Base-by-base conservation (phyloP, 2,113 vertebrate species). In the Lontra canadensis region DNA sequence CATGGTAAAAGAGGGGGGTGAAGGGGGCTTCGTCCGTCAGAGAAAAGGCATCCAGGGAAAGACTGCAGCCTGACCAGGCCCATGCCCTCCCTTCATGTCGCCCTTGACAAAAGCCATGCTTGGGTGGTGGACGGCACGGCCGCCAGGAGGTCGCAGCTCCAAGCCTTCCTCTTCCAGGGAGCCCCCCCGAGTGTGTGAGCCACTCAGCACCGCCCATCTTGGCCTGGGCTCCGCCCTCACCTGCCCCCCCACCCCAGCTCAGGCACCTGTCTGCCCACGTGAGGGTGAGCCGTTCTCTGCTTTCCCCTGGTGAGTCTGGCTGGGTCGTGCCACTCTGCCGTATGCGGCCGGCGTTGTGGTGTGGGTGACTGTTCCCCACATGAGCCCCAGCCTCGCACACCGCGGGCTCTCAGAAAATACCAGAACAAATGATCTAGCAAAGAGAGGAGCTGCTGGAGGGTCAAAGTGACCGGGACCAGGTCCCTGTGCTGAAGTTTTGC, bases 121-220 rank as follows among this genome's bases (percentile, higher is more conserved):
- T 29, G 20, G 47, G 34, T 36, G 23, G 42, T 15, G n/a, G 47
- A 26, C 13, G 1, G 11, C 26, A 3, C 21, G 1, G 47, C 7
- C 0, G 1, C n/a, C 44, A 1, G 13, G 21, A 25, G 36, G 23
- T 31, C 1, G 13, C 9, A 6, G 29, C 47, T 55, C 14, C 3
- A 61, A 39, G 6, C 7, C 25, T 34, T 14, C 57, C 18, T 87
- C 44, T 39, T 71, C 20, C 42, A 42, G 52, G 11, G 39, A 71
- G 26, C 39, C 52, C 9, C 9, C 4, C 31, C 2, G 21, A 11
- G 2, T 6, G 9, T 2, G 13, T 3, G 11, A 31, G 69, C 29
- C 4, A 6, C 26, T 59, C 26, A 2, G 18, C 25, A 1, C 36
- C 0, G 0, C 81, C 3, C 1, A 8, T 4, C 14, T 44, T 55